A percentile compares a stretch with the other conserved stretches of the same genome.
phyloP scores from a whole-genome alignment of 2,113 vertebrate species.

The Burhinus bistriatus region DNA sequence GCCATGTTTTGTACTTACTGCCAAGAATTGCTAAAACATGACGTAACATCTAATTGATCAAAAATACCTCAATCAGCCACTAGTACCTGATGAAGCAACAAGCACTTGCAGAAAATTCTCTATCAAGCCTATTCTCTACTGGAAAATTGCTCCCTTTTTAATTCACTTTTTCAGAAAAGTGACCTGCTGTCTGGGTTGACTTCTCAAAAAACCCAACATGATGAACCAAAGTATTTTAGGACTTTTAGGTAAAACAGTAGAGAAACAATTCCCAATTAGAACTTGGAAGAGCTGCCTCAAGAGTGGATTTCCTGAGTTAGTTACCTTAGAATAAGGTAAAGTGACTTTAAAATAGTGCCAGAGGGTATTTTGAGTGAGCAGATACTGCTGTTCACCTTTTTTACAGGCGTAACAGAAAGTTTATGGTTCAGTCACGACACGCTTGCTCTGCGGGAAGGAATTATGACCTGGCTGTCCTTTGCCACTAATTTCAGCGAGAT shows the following conservation, averaged over 20 bases:
- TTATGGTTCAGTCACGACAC: background rate
- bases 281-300: background rate
- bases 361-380: background rate
- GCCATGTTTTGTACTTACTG: background rate
- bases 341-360: background rate
- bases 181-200: background rate
- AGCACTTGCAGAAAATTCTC: background rate
- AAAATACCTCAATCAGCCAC: background rate
- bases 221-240: background rate
- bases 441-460: background rate
- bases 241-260: background rate
- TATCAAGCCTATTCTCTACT: background rate
- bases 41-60: background rate
- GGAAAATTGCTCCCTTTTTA: background rate
- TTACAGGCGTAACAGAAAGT: background rate
- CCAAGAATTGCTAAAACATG: background rate
- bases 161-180: background rate
- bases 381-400: background rate
- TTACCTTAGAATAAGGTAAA: background rate
- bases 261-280: background rate
- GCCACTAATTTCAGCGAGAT: background rate
- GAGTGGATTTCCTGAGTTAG: background rate
- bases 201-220: background rate
- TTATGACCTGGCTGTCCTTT: constrained; percentile 14
- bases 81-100: background rate